phyloP scores from a whole-genome alignment of 2,888 invertebrate species.

The Euproctis similis region DNA sequence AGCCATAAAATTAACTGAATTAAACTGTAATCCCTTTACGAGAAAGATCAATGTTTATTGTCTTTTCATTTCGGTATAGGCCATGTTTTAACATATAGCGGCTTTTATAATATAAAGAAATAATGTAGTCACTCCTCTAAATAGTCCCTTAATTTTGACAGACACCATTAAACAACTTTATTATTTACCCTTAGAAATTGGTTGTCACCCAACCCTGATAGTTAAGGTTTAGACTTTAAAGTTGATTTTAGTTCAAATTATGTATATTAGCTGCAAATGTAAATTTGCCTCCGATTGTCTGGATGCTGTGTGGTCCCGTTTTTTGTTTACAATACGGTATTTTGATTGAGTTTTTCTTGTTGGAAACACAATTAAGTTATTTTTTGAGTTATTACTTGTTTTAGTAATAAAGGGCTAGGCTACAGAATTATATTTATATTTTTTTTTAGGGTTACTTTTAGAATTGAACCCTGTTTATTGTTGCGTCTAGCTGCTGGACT shows the following conservation, averaged over 20 bases:
- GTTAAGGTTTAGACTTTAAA: not conserved
- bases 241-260: not conserved
- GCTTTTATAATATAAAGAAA: slow-evolving; percentile 26
- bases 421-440: too few relatives aligned
- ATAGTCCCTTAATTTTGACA: slow-evolving; percentile 40
- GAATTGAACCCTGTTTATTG: too few relatives aligned
- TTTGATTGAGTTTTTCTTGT: slow-evolving; percentile 20
- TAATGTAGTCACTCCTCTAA: slow-evolving; percentile 43
- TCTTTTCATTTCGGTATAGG: not conserved
- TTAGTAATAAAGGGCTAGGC: too few relatives aligned
- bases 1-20: not conserved
- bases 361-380: slow-evolving; percentile 21
- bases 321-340: slow-evolving; percentile 18
- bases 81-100: slow-evolving; percentile 10
- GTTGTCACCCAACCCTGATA: too few relatives aligned
- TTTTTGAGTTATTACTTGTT: slow-evolving; percentile 16
- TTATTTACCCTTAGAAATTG: too few relatives aligned
- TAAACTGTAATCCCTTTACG: not conserved
- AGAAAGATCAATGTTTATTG: slow-evolving; percentile 5
- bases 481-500: too few relatives aligned
- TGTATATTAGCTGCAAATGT: not conserved
- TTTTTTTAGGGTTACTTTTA: too few relatives aligned
- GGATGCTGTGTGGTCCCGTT: slow-evolving; percentile 25
- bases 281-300: slow-evolving; percentile 8
- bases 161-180: slow-evolving; percentile 9